phyloP scores from a whole-genome alignment of 2,113 vertebrate species.

The Dendropsophus ebraccatus region DNA sequence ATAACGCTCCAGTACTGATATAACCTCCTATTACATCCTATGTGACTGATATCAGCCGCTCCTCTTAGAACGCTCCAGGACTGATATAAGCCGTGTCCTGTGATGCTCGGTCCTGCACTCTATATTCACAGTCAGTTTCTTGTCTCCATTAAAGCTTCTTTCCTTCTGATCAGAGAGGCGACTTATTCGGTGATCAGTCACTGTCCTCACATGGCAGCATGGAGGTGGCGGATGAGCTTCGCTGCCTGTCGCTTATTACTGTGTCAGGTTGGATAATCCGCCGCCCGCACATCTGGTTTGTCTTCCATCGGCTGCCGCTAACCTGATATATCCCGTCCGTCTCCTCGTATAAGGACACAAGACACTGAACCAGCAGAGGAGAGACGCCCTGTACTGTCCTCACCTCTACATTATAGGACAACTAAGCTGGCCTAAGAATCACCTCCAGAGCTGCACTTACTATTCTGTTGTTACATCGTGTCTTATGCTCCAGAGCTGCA shows the following conservation, averaged over 20 bases:
- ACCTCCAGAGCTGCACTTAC: too few species aligned
- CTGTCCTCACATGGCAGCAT: background rate
- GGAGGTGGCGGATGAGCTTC: background rate
- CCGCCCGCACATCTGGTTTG: background rate
- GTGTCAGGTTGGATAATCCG: background rate
- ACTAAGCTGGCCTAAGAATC: too few species aligned
- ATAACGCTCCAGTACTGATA: too few species aligned
- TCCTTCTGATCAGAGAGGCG: background rate
- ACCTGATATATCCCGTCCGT: background rate
- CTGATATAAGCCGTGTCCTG: too few species aligned
- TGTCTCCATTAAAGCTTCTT: background rate
- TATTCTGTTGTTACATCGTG: too few species aligned
- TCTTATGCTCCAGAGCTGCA: background rate
- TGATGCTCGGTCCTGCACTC: too few species aligned
- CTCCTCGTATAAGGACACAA: slow-evolving; percentile 47
- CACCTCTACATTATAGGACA: too few species aligned
- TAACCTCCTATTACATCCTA: too few species aligned
- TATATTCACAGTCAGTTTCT: background rate
- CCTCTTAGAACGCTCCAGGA: too few species aligned
- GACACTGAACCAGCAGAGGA: background rate
- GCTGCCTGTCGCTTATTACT: background rate
- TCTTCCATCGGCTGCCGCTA: background rate
- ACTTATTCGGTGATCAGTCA: background rate
- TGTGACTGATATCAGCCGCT: too few species aligned
- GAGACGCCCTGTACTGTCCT: background rate